A percentile compares a stretch with the other conserved stretches of the same genome.
Evolutionary conservation across 2,113 vertebrate genomes (phyloP).

Genomic region (Rousettus leschenaultii): DNA sequence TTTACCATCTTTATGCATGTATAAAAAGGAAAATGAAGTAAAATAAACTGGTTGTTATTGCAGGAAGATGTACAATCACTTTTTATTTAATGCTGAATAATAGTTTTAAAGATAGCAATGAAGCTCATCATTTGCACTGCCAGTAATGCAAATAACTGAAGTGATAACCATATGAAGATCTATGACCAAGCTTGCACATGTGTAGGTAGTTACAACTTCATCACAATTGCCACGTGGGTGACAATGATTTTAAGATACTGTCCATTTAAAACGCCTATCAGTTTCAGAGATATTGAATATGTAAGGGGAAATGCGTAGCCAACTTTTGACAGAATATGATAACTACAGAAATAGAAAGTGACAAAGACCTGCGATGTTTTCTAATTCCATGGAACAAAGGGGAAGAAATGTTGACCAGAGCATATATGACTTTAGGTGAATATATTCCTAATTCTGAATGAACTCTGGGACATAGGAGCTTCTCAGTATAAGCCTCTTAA

Average conservation of each 20-base stretch:
- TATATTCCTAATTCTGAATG: neutral
- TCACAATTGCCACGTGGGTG: neutral
- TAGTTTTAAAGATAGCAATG: neutral
- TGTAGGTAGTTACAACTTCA: neutral
- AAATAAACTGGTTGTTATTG: neutral
- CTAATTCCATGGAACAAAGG: neutral
- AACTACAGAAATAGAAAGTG: neutral
- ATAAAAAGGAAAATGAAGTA: neutral
- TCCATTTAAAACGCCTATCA: neutral
- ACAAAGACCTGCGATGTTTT: neutral
- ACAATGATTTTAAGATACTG: neutral
- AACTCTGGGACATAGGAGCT: neutral
- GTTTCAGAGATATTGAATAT: neutral
- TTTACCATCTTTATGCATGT: neutral
- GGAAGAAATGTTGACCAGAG: neutral
- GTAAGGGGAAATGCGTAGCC: neutral
- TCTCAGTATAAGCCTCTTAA: neutral
- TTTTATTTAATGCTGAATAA: neutral
- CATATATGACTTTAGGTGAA: neutral
- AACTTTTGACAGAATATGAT: neutral
- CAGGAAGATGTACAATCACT: neutral
- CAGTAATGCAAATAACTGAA: neutral
- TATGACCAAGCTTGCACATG: neutral
- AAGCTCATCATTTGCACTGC: neutral
- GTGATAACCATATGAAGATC: neutral